These are phyloP conservation scores for Diplazon laetatorius DNA, from an alignment of 2,888 invertebrate genomes.

Conservation along the genomic window DNA sequence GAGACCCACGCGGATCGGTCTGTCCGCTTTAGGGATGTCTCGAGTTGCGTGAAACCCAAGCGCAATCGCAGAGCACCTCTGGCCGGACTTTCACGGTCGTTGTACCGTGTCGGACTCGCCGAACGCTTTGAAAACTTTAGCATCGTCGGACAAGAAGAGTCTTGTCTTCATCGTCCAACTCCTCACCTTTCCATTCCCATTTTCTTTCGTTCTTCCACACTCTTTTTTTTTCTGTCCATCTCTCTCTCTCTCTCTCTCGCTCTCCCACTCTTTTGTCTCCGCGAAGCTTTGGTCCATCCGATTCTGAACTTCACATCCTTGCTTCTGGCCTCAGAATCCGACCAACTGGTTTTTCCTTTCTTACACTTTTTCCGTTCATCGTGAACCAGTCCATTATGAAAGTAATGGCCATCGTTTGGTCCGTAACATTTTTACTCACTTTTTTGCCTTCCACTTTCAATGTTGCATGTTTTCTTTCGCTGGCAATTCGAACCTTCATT, in stretches of 20 bases:
- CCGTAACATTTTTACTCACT: neutral
- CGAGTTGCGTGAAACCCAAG: neutral
- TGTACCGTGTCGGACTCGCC: constrained; percentile 41
- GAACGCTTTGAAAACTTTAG: constrained; percentile 43
- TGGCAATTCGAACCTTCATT: neutral
- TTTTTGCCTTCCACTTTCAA: neutral
- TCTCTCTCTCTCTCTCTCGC: neutral
- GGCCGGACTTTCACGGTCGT: constrained; percentile 32
- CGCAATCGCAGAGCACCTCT: neutral
- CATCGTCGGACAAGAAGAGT: constrained; percentile 26
- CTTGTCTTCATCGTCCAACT: constrained; percentile 33
- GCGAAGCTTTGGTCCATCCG: neutral
- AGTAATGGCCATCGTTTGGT: neutral
- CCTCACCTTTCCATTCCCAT: neutral
- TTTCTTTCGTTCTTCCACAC: neutral
- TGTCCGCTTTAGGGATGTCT: constrained; percentile 46
- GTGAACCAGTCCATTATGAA: constrained; percentile 5
- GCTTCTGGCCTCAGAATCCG: neutral
- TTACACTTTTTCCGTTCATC: neutral
- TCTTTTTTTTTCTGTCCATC: too few species aligned
- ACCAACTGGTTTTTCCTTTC: neutral
- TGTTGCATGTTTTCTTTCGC: neutral
- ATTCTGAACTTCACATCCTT: constrained; percentile 21
- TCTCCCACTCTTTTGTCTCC: neutral
- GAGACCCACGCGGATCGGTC: neutral